Conservation (phyloP, 2,888 invertebrate species). For the Dryococelus australis region DNA sequence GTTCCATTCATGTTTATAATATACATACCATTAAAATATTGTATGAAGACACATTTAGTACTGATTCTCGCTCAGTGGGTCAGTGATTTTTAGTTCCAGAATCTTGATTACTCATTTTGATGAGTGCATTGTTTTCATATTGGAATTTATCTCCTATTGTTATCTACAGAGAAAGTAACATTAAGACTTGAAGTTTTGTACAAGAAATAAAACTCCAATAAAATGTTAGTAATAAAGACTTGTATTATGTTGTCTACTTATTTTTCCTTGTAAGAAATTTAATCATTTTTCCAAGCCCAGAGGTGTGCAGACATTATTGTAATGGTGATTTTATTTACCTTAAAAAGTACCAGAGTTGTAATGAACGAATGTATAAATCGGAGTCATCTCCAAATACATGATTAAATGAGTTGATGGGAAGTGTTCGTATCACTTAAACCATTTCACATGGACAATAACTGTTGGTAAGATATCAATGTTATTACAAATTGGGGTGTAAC, state of each 20-base stretch:
- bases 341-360: too few relatives aligned
- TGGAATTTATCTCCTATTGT: slow-evolving; percentile 35
- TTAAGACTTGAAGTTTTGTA: slow-evolving; percentile 44
- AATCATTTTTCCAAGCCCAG: too few relatives aligned
- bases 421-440: too few relatives aligned
- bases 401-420: too few relatives aligned
- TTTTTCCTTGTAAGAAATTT: too few relatives aligned
- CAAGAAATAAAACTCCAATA: slow-evolving; percentile 39
- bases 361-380: too few relatives aligned
- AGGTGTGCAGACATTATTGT: too few relatives aligned
- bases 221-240: slow-evolving; percentile 45
- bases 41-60: slow-evolving; percentile 27
- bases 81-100: background rate
- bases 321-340: too few relatives aligned
- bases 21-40: background rate
- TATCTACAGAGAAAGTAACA: slow-evolving; percentile 41
- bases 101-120: slow-evolving; percentile 7
- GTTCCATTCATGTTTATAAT: slow-evolving; percentile 27
- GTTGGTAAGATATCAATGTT: too few relatives aligned
- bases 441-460: too few relatives aligned
- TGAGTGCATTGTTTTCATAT: slow-evolving; percentile 37
- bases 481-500: too few relatives aligned
- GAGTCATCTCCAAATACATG: too few relatives aligned
- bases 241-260: slow-evolving; percentile 19
- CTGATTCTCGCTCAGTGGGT: slow-evolving; percentile 37